Evolutionary conservation across 1,140 invertebrate species (phyloP).

Genomic region (Chrysopa pallens): DNA sequence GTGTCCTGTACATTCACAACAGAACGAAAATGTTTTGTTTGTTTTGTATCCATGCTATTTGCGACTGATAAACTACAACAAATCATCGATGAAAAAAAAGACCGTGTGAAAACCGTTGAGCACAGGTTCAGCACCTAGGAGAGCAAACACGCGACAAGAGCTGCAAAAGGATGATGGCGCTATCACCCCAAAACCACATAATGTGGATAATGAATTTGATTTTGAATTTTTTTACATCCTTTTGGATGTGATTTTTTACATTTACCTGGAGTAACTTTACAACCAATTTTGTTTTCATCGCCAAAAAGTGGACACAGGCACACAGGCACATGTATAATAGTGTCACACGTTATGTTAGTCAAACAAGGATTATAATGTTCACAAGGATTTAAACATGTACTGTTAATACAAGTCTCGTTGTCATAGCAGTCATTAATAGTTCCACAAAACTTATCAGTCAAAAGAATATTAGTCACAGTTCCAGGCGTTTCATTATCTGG

Average conservation of each 20-base stretch:
- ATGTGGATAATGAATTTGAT: no score
- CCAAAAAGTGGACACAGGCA: slow-evolving; percentile 27
- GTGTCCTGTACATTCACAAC: neutral
- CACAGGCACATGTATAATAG: slow-evolving; percentile 26
- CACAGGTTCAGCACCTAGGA: no score
- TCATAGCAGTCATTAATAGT: slow-evolving; percentile 26
- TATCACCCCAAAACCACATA: no score
- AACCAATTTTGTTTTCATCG: slow-evolving; percentile 20
- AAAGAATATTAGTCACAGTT: no score
- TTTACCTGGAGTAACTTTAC: slow-evolving; percentile 38
- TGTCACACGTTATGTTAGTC: slow-evolving; percentile 21
- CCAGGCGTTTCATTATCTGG: no score
- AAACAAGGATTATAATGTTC: slow-evolving; percentile 20
- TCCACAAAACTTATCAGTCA: slow-evolving; percentile 11
- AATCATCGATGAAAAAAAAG: no score
- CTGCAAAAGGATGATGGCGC: no score
- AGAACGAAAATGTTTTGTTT: neutral
- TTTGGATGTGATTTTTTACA: slow-evolving; percentile 7
- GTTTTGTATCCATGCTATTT: no score
- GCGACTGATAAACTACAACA: no score
- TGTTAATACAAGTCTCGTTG: slow-evolving; percentile 30
- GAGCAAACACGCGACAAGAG: no score
- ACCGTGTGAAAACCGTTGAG: no score
- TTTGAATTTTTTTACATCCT: neutral
- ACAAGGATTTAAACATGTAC: slow-evolving; percentile 35